Base-by-base conservation (phyloP, 2,113 vertebrate species). In the Climacteris rufus region DNA sequence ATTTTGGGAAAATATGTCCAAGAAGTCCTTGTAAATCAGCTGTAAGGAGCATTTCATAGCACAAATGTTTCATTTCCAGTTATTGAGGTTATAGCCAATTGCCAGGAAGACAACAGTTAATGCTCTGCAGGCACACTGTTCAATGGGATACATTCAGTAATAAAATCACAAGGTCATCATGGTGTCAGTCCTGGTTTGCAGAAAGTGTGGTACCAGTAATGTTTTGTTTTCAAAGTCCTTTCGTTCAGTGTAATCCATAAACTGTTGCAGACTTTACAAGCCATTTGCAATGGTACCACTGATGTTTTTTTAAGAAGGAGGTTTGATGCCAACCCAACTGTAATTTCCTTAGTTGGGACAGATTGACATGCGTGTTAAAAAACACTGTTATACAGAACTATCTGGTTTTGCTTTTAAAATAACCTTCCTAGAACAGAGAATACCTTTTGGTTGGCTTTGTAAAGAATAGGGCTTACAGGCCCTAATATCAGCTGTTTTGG, bases 391-490 rank as follows among this genome's bases (percentile, higher is more conserved):
- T 4, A 61, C 22, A 44, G 35, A 80, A 54, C 59, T 88, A 42
- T 19, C 33, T 68, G 23, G 37, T 85, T 90, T 72, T 45, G 27
- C 13, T 91, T 87, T 42, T 7, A 87, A 95, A 87, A 94, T 23
- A 89, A 56, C 53, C 37, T 53, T 23, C 14, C 30, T 53, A 49
- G 44, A 72, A 33, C 33, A 89, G 52, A 84, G 28, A 33, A 27
- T 19, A 68, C 33, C 27, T 45, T 39, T 50, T 39, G 56, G 13
- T 7, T 57, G 40, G 10, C 56, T 64, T 59, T 78, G 40, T 49
- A 60, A 59, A 74, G n/a, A 31, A 12, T 20, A 64, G 1, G 1
- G 37, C 10, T 1, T 25, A 71, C 0, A 0, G 44, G 31, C 44
- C 25, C 57, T 33, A 30, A 2, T 40, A 56, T 47, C 52, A 60